Conservation (phyloP, 2,888 invertebrate genomes). For the Cantharis rustica region DNA sequence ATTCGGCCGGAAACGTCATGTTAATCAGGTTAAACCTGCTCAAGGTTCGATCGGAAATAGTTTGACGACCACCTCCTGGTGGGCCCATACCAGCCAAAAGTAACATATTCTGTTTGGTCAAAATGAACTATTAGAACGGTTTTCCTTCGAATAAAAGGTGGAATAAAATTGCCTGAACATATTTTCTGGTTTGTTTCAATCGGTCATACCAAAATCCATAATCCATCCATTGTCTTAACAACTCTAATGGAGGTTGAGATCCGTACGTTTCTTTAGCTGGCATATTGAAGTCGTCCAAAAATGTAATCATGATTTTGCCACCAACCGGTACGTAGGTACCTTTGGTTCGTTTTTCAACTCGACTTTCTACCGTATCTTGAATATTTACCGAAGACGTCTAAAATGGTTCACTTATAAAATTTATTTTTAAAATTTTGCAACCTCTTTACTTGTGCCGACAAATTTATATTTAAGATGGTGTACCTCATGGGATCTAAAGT, state of each 20-base stretch:
- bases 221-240: constrained; percentile 84
- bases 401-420: constrained; percentile 12
- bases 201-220: constrained; percentile 91
- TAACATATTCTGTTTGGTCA: constrained; percentile 68
- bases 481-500: constrained; percentile 63
- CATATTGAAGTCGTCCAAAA: constrained; percentile 94
- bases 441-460: constrained; percentile 74
- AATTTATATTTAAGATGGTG: constrained; percentile 76
- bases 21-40: constrained; percentile 78
- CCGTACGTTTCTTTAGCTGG: constrained; percentile 87
- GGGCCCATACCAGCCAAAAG: constrained; percentile 84
- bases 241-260: constrained; percentile 86
- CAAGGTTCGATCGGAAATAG: constrained; percentile 76
- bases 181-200: constrained; percentile 75
- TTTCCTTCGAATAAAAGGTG: not conserved
- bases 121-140: not conserved
- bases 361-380: constrained; percentile 82
- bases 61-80: constrained; percentile 84
- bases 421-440: not conserved
- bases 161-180: constrained; percentile 65
- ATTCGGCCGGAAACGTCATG: constrained; percentile 82
- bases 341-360: constrained; percentile 88
- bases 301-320: constrained; percentile 82
- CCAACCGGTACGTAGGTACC: constrained; percentile 80
- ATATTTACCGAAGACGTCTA: constrained; percentile 82